Conservation (phyloP, 2,888 invertebrate species). For the Aspidiotus destructor region DNA sequence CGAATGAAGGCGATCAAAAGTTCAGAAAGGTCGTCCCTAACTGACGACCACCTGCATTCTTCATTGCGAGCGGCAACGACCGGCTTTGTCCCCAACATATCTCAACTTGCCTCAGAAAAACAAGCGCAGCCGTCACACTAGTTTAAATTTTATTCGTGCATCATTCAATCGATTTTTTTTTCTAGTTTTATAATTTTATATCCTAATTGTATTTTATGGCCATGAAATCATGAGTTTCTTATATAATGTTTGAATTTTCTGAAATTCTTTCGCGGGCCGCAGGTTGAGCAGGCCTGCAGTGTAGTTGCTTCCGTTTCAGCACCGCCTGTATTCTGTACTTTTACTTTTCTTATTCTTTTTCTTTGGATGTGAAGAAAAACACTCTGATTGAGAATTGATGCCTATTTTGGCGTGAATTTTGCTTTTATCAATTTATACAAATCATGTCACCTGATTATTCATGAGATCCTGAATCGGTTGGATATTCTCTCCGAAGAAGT, state of each 20-base stretch:
- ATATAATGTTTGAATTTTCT: too few species aligned
- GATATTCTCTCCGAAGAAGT: conserved; percentile 3
- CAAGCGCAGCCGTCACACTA: neutral
- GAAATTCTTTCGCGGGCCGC: too few species aligned
- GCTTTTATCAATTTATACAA: neutral
- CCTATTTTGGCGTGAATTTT: neutral
- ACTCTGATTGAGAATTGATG: neutral
- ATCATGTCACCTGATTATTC: conserved; percentile 17
- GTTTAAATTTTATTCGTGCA: neutral
- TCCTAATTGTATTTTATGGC: neutral
- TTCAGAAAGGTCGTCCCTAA: conserved; percentile 2
- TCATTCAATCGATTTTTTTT: neutral
- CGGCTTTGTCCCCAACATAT: neutral
- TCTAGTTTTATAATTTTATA: neutral
- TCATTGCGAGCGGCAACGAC: neutral
- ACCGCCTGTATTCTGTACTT: too few species aligned
- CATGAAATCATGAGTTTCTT: neutral
- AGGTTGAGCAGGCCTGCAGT: too few species aligned
- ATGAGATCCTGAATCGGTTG: neutral
- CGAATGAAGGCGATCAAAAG: neutral
- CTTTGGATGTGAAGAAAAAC: neutral
- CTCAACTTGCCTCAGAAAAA: neutral
- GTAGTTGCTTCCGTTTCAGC: too few species aligned
- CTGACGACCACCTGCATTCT: neutral
- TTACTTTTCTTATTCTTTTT: too few species aligned